Evolutionary conservation across 1,140 invertebrate genomes (phyloP), one percentile per base, ranked within the genome.

Genomic region (Neotoxoptera formosana): DNA sequence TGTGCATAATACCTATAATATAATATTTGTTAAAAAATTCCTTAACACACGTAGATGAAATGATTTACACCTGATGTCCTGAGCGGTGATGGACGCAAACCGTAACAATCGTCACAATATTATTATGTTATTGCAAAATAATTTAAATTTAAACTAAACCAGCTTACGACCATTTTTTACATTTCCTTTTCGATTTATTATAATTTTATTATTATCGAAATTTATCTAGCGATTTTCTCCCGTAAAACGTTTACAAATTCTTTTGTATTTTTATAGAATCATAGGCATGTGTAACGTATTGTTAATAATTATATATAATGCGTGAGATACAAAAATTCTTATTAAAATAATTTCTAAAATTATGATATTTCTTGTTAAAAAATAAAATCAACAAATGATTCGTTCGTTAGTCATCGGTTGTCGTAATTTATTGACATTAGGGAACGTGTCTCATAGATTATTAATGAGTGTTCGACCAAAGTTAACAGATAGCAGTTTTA

Each of bases 401-500:
- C 36, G n/a, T 11, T 89, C n/a, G 23, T 89, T 89, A 89, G 48
- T 89, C 87, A 89, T 89, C 34, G 36, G 87, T 23, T 21, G 30
- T 88, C 21, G 20, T 53, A 51, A 56, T 89, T 89, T 51, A 86
- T 86, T 45, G n/a, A 89, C 87, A 89, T 53, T 53, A 56, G n/a
- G n/a, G 34, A 89, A 89, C n/a, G 84, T 47, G 83, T 83, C 25
- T 25, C 25, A 30, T 89, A 89, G 48, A 56, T 89, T 88, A 76
- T 76, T n/a, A 67, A 56, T 56, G n/a, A 89, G 48, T 89, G 51
- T 89, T 89, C 48, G 9, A 89, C 87, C 51, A 53, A 89, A 89
- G 48, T 89, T 36, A 6, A n/a, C n/a, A 36, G 47, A 89, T 89
- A 89, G 41, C 8, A 47, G 9, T 45, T 86, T 48, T 87, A 87